These are phyloP conservation scores for Chrysocyon brachyurus DNA, from an alignment of 2,797 vertebrate species.

Conservation along the genomic window DNA sequence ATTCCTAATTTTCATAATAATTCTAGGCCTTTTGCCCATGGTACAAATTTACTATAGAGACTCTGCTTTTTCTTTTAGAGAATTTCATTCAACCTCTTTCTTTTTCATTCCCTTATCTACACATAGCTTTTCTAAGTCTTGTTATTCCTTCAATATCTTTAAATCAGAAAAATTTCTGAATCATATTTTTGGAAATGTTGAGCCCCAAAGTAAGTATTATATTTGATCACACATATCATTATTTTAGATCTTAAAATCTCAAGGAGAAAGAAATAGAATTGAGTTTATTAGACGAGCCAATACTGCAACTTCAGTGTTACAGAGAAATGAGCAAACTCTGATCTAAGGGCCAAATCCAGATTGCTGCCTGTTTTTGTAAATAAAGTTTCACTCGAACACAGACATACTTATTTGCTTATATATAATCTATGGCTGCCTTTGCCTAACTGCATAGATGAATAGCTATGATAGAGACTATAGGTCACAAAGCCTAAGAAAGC, in stretches of 20 bases:
- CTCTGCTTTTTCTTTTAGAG: not conserved
- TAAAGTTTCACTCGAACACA: not conserved
- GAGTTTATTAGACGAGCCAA: not conserved
- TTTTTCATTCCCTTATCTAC: not conserved
- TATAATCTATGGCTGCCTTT: slow-evolving; percentile 14
- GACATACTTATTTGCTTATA: not conserved
- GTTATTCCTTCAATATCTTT: slow-evolving; percentile 15
- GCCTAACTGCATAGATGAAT: not conserved
- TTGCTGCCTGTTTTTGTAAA: not conserved
- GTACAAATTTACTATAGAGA: slow-evolving; percentile 7
- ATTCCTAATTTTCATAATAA: slow-evolving; percentile 53
- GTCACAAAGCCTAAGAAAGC: not conserved
- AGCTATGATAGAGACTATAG: not conserved
- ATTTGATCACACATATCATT: slow-evolving; percentile 1
- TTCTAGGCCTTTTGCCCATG: not conserved
- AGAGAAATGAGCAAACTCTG: not conserved
- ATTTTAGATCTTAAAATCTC: slow-evolving; percentile 57
- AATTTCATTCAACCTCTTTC: not conserved
- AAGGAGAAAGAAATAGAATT: not conserved
- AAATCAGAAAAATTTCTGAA: slow-evolving; percentile 23
- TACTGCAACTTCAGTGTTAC: slow-evolving; percentile 14
- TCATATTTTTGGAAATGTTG: slow-evolving; percentile 43
- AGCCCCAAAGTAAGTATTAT: slow-evolving; percentile 29
- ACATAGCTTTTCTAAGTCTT: not conserved
- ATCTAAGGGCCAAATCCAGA: not conserved